phyloP scores from a whole-genome alignment of 2,797 vertebrate species.

The Gorsachius magnificus region DNA sequence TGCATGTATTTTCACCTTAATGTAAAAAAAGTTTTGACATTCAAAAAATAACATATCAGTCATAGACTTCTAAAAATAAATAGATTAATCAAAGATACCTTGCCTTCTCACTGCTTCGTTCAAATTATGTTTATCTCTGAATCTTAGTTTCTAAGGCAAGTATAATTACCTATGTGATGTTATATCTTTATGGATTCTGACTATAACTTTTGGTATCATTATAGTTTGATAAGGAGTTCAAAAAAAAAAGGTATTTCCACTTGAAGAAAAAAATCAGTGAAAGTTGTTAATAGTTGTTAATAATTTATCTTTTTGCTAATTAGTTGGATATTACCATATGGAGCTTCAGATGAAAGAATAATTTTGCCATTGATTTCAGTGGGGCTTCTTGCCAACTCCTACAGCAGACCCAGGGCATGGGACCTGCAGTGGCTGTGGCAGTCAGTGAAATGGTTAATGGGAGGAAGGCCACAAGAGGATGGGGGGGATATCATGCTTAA shows the following conservation, averaged over 20 bases:
- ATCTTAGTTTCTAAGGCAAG: background rate
- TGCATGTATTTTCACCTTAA: slow-evolving; percentile 21
- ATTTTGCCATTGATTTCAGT: background rate
- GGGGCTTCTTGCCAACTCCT: background rate
- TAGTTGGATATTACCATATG: background rate
- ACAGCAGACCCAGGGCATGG: accelerated
- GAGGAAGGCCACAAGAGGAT: background rate
- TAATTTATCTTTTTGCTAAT: background rate
- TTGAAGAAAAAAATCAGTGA: background rate
- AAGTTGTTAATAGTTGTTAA: background rate
- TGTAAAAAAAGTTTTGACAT: slow-evolving; percentile 20
- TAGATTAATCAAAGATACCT: slow-evolving; percentile 29
- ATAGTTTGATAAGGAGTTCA: background rate
- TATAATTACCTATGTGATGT: background rate
- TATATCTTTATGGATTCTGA: background rate
- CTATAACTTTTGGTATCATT: background rate
- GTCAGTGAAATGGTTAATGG: background rate
- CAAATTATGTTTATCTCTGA: slow-evolving; percentile 12
- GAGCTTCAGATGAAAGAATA: background rate
- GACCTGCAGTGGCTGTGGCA: background rate
- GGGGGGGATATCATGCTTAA: background rate
- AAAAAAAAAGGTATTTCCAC: background rate
- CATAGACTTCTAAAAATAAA: slow-evolving; percentile 38
- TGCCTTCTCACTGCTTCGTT: background rate
- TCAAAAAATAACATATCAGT: slow-evolving; percentile 16